Conservation (phyloP, 1,140 invertebrate species). For the Bombus waltoni region DNA sequence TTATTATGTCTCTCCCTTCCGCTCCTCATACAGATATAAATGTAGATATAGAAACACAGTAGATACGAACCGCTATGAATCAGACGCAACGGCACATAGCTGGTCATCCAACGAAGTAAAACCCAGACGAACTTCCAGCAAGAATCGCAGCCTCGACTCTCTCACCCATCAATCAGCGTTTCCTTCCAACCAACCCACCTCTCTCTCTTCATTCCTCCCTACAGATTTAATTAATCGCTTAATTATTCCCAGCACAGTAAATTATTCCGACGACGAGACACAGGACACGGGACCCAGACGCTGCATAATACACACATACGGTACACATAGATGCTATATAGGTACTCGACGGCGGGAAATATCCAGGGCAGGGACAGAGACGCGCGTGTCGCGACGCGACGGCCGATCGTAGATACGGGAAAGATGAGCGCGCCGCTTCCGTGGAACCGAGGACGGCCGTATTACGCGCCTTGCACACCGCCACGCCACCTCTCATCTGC, state of each 20-base stretch:
- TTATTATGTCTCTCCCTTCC: no score
- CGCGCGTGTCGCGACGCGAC: constrained; percentile 61
- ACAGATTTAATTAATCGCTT: constrained; percentile 35
- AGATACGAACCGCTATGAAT: no score
- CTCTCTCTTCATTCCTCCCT: neutral
- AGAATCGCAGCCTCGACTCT: neutral
- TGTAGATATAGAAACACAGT: no score
- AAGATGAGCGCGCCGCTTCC: constrained; percentile 66
- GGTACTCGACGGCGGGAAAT: constrained; percentile 10
- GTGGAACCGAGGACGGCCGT: constrained; percentile 59
- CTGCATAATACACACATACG: neutral
- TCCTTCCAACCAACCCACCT: neutral
- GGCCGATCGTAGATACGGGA: constrained; percentile 66
- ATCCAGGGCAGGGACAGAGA: constrained; percentile 62
- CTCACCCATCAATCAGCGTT: constrained; percentile 19
- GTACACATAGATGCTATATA: neutral
- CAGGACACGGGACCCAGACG: constrained; percentile 19
- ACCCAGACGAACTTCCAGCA: neutral
- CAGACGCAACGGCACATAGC: no score
- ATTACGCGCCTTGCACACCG: constrained; percentile 50
- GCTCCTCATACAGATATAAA: no score
- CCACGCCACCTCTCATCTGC: constrained; percentile 61
- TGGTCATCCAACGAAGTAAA: neutral
- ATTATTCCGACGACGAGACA: constrained; percentile 20
- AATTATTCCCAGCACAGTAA: constrained; percentile 29